Conservation (phyloP, 2,797 vertebrate species). For the Odontamblyopus lacepedii region DNA sequence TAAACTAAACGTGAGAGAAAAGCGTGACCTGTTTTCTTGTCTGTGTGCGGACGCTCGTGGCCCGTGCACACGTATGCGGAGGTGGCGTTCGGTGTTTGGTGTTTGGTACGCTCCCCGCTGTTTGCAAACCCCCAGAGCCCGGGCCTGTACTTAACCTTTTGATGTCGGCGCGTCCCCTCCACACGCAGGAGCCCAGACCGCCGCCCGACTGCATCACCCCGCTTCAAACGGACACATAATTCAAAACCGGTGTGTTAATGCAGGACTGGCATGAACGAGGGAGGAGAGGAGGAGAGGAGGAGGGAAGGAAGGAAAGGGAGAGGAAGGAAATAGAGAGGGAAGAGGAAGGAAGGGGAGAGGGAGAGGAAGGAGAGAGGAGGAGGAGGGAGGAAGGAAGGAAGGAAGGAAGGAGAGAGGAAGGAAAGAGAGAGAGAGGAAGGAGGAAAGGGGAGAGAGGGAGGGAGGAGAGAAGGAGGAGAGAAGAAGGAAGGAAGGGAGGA, state of each 20-base stretch:
- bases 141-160: constrained; percentile 76
- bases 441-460: too few species aligned
- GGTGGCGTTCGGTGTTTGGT: too few species aligned
- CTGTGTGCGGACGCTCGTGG: too few species aligned
- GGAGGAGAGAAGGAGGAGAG: too few species aligned
- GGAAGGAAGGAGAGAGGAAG: too few species aligned
- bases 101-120: constrained; percentile 45
- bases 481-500: neutral
- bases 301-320: neutral
- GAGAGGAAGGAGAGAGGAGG: too few species aligned
- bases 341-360: too few species aligned
- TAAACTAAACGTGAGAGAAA: too few species aligned
- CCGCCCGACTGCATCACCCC: constrained; percentile 70
- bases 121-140: constrained; percentile 67
- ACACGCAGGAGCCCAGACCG: constrained; percentile 69
- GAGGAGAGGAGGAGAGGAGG: constrained; percentile 26
- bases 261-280: constrained; percentile 75
- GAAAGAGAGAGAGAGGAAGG: constrained; percentile 1
- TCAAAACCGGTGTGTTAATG: constrained; percentile 80
- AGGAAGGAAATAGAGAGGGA: too few species aligned
- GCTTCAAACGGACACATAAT: constrained; percentile 79
- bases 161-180: constrained; percentile 25
- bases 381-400: constrained; percentile 48
- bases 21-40: neutral
- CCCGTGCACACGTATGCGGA: too few species aligned